phyloP scores from a whole-genome alignment of 2,113 vertebrate species.

The Seriola aureovittata region DNA sequence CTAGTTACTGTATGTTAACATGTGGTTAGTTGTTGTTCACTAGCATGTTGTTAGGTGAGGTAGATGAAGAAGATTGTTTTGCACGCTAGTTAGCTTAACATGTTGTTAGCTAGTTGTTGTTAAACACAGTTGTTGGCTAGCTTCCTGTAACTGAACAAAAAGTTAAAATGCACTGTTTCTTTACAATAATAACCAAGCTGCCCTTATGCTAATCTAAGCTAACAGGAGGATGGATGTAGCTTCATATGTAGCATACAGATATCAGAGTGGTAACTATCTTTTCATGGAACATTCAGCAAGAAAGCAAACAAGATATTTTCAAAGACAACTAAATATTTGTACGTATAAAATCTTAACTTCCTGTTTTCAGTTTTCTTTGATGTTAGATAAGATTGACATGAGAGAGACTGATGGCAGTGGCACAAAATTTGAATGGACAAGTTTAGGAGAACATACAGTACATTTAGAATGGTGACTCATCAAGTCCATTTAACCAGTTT shows the following conservation, averaged over 20 bases:
- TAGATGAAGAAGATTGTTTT: no score
- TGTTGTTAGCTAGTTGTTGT: no score
- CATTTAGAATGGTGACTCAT: conserved; percentile 10
- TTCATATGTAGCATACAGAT: not conserved
- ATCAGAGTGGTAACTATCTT: not conserved
- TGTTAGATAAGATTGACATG: not conserved
- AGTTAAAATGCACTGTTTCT: no score
- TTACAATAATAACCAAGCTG: not conserved
- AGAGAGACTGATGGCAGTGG: conserved; percentile 1
- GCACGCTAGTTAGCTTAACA: no score
- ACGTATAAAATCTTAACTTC: no score
- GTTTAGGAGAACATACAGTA: not conserved
- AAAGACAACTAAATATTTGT: no score
- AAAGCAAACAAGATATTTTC: not conserved
- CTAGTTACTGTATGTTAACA: no score
- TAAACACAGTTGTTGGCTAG: no score
- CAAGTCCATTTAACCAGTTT: conserved; percentile 31
- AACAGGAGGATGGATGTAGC: not conserved
- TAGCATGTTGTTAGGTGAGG: no score
- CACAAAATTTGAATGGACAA: not conserved
- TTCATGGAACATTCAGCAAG: not conserved
- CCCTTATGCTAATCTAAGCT: not conserved
- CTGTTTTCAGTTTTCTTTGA: conserved; percentile 5
- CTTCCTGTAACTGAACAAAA: no score
- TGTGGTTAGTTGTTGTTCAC: no score